Evolutionary conservation across 2,888 invertebrate genomes (phyloP).

Genomic region (Coleophora deauratella): DNA sequence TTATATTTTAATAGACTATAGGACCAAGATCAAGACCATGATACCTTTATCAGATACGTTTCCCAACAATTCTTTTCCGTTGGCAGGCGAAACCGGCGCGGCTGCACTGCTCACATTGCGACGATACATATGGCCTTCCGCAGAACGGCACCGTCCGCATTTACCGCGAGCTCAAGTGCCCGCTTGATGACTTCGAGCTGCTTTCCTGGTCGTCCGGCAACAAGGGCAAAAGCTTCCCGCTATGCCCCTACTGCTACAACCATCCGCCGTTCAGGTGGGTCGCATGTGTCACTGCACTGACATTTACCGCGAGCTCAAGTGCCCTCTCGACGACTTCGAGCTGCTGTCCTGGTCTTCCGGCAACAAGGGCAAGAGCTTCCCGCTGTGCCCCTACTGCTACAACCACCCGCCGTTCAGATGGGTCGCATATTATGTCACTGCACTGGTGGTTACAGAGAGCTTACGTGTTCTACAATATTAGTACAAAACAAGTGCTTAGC

Average conservation of each 20-base stretch:
- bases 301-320: constrained; percentile 95
- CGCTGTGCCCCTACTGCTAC: constrained; percentile 98
- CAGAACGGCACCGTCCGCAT: constrained; percentile 93
- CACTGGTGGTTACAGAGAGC: no score
- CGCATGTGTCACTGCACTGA: not conserved
- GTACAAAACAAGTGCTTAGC: no score
- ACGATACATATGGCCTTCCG: constrained; percentile 96
- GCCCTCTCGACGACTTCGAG: constrained; percentile 98
- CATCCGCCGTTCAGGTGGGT: constrained; percentile 93
- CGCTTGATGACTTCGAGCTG: constrained; percentile 97
- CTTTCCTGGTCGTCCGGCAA: constrained; percentile 95
- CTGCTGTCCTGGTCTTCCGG: constrained; percentile 96
- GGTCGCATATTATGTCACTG: not conserved
- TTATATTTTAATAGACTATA: no score
- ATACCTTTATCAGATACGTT: no score
- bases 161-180: constrained; percentile 96
- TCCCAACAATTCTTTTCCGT: no score
- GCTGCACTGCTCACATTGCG: constrained; percentile 95
- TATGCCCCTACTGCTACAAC: constrained; percentile 99
- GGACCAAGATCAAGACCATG: no score
- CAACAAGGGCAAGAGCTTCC: constrained; percentile 92
- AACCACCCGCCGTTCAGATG: constrained; percentile 97
- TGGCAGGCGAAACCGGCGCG: constrained; percentile 88
- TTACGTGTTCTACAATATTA: no score
- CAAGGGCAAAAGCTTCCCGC: constrained; percentile 95